Percentiles rank a stretch among this genome's conserved stretches.
Conservation (phyloP, 2,113 vertebrate genomes). For the Pungitius pungitius region DNA sequence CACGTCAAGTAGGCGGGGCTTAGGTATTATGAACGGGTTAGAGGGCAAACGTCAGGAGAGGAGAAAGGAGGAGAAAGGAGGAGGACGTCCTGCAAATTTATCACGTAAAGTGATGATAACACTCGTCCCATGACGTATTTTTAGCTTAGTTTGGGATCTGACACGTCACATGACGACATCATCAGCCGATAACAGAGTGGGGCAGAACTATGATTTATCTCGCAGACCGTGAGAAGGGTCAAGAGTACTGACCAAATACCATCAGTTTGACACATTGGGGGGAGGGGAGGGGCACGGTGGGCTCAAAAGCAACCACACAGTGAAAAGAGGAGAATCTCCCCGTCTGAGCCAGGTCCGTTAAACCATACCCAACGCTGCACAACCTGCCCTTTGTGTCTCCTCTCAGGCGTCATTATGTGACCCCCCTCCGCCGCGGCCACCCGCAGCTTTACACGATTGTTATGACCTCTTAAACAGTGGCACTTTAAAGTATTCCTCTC, state of each 20-base stretch:
- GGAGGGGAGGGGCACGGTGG: background rate
- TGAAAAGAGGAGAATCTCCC: background rate
- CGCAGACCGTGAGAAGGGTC: slow-evolving; percentile 1
- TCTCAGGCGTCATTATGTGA: slow-evolving; percentile 50
- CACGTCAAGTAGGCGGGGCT: background rate
- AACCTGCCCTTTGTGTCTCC: slow-evolving; percentile 44
- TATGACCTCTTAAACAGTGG: slow-evolving; percentile 75
- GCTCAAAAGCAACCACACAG: background rate
- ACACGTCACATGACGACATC: background rate
- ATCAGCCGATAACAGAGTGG: background rate
- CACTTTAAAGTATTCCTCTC: slow-evolving; percentile 73
- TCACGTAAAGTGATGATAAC: background rate
- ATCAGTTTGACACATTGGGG: background rate
- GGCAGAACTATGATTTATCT: background rate
- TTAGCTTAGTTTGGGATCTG: background rate
- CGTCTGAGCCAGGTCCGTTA: slow-evolving; percentile 5
- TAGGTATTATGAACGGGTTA: background rate
- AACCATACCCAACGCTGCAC: slow-evolving; percentile 50
- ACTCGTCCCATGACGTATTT: background rate
- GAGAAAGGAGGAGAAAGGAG: background rate
- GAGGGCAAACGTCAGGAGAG: background rate
- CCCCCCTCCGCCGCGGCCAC: slow-evolving; percentile 51
- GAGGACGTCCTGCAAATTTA: background rate
- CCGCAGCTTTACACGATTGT: slow-evolving; percentile 66
- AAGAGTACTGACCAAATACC: background rate